Base-by-base conservation (phyloP, 2,113 vertebrate species). In the Cryptotis parvus region DNA sequence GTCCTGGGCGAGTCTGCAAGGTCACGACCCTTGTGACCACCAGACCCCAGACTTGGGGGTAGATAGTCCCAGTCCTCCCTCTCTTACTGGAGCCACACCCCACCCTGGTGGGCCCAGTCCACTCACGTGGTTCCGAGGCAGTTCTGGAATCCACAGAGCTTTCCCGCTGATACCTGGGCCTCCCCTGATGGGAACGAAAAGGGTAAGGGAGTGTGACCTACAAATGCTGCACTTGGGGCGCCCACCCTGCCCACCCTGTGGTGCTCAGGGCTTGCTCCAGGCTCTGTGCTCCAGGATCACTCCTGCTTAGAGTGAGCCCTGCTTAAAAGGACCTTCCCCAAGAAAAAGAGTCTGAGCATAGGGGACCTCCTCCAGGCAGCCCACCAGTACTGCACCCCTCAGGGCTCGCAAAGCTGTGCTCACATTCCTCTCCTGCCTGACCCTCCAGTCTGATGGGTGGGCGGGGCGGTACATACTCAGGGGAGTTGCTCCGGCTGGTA, bases 401-500 rank as follows among this genome's bases (percentile, higher is more conserved):
- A 52, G 41, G 74, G 26, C n/a, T n/a, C n/a, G n/a, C n/a, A 15
- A 77, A 35, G 58, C 31, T 3, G n/a, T 1, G 6, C 45, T 66
- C n/a, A 3, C 0, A 8, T 29, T 52, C 66, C 39, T 37, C 11
- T 29, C 16, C 4, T 8, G 9, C 10, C 22, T 1, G 0, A 4
- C 39, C 31, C n/a, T 33, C 68, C 55, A 33, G 26, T 37, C 1
- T 1, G 4, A 3, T 3, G 58, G 43, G 1, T 68, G 55, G 22
- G 55, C 6, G 55, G 18, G 18, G 18, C 6, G 55, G 41, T n/a
- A 65, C 97, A 86, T 97, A 98, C 97, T 0, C 39, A 0, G 97
- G 88, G 11, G 97, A 91, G 87, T 84, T 80, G 70, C 94, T 94
- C 79, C 72, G 96, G 35, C 91, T 97, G 90, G 91, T 49, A 1